phyloP scores from a whole-genome alignment of 2,888 invertebrate species.

The Polylopha cassiicola region DNA sequence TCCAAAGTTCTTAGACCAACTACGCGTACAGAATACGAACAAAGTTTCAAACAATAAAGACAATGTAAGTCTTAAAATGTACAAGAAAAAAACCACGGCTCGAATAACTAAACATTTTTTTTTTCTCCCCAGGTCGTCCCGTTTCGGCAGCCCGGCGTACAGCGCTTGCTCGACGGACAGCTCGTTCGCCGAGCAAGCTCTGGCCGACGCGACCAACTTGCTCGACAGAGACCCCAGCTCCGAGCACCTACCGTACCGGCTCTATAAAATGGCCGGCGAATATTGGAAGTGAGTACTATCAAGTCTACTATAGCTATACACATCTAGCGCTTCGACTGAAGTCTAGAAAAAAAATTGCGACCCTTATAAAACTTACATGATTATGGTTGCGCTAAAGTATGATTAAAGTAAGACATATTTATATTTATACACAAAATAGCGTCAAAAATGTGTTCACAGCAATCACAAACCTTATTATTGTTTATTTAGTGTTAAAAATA shows the following conservation, averaged over 20 bases:
- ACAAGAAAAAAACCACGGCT: neutral
- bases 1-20: no score
- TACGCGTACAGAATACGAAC: no score
- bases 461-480: no score
- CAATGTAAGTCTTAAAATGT: neutral
- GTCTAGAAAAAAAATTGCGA: neutral
- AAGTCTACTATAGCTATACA: neutral
- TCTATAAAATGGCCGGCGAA: conserved; percentile 87
- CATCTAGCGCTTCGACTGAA: no score
- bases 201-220: conserved; percentile 65
- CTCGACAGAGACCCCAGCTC: conserved; percentile 54
- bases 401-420: neutral
- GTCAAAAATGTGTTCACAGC: no score
- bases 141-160: conserved; percentile 66
- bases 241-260: conserved; percentile 81
- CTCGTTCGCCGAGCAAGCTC: conserved; percentile 71
- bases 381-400: no score
- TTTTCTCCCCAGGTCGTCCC: conserved; percentile 42
- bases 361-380: no score
- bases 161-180: conserved; percentile 71
- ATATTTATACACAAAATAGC: no score
- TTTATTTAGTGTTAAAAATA: no score
- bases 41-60: no score
- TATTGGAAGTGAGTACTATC: conserved; percentile 87
- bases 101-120: neutral